Evolutionary conservation across 2,113 vertebrate genomes (phyloP), one percentile per base, ranked within the genome.

Genomic region (Platysternon megacephalum): DNA sequence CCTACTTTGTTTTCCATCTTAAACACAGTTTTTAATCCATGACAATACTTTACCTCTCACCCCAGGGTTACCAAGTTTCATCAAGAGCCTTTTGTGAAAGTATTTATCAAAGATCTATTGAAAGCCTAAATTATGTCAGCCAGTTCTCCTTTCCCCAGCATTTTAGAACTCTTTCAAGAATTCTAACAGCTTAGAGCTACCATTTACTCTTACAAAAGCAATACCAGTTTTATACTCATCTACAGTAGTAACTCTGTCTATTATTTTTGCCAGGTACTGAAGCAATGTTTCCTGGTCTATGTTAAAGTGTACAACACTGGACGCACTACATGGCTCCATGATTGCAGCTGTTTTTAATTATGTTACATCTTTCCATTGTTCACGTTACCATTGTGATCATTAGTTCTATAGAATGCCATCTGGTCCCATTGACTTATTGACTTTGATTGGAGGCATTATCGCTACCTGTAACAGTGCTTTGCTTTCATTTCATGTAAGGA

Each of bases 91-190:
- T 86, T 97, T 97, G 95, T 97, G 87, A 95, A 87, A 94, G 81
- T 93, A 29, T 80, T 95, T 95, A 93, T 95, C 94, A 97, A 96
- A 97, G 95, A 95, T 95, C 93, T 96, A 96, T 97, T 95, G 93
- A 96, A 91, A 86, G 49, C 84, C 65, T 91, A 93, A 95, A 51
- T 87, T 95, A 96, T 26, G 24, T 44, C 72, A 76, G 11, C 19
- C 39, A 76, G 39, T 76, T 76, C 39, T 76, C 24, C 74, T 76
- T 76, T 28, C 42, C 11, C 42, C 74, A 46, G 21, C 12, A 44
- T 46, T 76, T 76, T 76, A 76, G 42, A 44, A 76, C 24, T 46
- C 42, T 46, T 13, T 76, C 42, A 46, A 44, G 24, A 26, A 46
- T 44, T 76, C 74, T 44, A 76, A 44, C 42, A 76, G 42, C 11